Evolutionary conservation across 2,797 vertebrate species (phyloP).

Genomic region (Sebastes hopkinsi): DNA sequence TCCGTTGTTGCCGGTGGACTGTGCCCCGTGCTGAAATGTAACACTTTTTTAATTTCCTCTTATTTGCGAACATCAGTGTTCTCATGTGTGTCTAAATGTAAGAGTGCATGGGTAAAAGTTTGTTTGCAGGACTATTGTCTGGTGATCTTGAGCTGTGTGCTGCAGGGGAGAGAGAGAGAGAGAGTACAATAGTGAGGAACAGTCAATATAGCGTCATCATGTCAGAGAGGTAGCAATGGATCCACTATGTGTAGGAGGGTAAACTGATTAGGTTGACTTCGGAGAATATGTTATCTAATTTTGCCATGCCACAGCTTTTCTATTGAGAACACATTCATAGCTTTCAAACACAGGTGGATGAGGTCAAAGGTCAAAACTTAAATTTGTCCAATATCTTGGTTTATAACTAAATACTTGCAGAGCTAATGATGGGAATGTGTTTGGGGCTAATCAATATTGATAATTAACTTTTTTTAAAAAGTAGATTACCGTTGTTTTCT

Average conservation of each 20-base stretch:
- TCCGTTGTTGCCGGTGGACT: conserved; percentile 2
- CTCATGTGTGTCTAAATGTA: not conserved
- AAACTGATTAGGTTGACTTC: not conserved
- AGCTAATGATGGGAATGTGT: not conserved
- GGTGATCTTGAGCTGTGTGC: not conserved
- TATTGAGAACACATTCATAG: not conserved
- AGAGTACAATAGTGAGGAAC: not conserved
- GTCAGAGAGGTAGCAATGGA: not conserved
- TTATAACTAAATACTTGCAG: not conserved
- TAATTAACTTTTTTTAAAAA: too few species aligned
- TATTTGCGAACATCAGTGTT: not conserved
- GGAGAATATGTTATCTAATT: not conserved
- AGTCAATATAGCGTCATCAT: not conserved
- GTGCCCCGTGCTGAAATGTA: conserved; percentile 2
- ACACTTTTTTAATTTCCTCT: conserved; percentile 1
- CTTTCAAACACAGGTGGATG: not conserved
- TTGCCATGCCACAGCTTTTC: not conserved
- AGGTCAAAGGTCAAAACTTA: not conserved
- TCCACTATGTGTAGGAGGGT: not conserved
- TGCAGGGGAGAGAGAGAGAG: not conserved
- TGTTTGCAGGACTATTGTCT: not conserved
- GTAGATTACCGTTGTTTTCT: rapidly evolving
- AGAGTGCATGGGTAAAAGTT: not conserved
- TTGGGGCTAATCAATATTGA: not conserved
- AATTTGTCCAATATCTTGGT: not conserved